These are phyloP conservation scores for Phorcus lineatus DNA, from an alignment of 2,888 invertebrate species.

Conservation along the genomic window DNA sequence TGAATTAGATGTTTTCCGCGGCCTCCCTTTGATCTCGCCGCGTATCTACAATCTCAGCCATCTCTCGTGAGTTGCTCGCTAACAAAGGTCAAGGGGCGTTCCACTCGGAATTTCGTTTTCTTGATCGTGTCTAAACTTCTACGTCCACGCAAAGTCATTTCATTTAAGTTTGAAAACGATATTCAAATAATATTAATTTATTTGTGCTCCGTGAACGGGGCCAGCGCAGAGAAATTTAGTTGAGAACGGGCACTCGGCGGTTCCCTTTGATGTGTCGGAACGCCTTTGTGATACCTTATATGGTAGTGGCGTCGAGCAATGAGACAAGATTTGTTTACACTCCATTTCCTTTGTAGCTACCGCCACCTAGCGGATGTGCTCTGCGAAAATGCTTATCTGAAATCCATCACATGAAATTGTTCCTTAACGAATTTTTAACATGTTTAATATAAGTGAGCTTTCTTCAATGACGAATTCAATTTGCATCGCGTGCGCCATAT, in stretches of 20 bases:
- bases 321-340: conserved; percentile 56
- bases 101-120: conserved; percentile 29
- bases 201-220: conserved; percentile 32
- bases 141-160: conserved; percentile 31
- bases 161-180: conserved; percentile 32
- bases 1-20: conserved; percentile 56
- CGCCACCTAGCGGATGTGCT: conserved; percentile 47
- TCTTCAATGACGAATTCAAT: conserved; percentile 19
- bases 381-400: conserved; percentile 41
- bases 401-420: conserved; percentile 29
- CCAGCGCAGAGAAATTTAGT: conserved; percentile 32
- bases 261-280: conserved; percentile 57
- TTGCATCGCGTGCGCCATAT: conserved; percentile 14
- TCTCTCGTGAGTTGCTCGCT: conserved; percentile 48
- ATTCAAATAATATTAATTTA: conserved; percentile 40
- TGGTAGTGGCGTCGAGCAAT: conserved; percentile 50
- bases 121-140: conserved; percentile 21
- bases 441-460: conserved; percentile 19
- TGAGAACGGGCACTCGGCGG: conserved; percentile 35
- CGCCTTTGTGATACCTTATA: conserved; percentile 64
- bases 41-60: conserved; percentile 55
- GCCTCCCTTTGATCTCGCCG: conserved; percentile 57
- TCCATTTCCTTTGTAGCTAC: conserved; percentile 50
- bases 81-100: conserved; percentile 55
- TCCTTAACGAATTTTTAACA: conserved; percentile 30